phyloP scores from a whole-genome alignment of 2,113 vertebrate species.

The Rhinoderma darwinii region DNA sequence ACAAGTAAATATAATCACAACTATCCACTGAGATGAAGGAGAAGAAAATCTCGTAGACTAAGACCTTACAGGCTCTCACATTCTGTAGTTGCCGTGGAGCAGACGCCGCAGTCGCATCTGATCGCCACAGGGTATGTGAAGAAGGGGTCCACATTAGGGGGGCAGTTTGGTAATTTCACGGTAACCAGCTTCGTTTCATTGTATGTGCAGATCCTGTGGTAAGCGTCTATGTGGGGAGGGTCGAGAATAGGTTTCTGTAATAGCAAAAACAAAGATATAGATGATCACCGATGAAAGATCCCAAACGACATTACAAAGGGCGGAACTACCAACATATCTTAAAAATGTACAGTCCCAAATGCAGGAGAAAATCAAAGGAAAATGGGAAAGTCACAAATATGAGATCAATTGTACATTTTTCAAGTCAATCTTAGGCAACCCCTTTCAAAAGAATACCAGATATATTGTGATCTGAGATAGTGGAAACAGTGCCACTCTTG shows the following conservation, averaged over 20 bases:
- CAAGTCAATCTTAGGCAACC: too few relatives aligned
- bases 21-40: not conserved
- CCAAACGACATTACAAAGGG: too few relatives aligned
- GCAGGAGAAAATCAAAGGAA: too few relatives aligned
- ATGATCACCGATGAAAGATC: not conserved
- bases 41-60: not conserved
- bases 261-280: not conserved
- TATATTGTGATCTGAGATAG: too few relatives aligned
- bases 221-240: slow-evolving; percentile 84
- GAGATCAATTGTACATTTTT: too few relatives aligned
- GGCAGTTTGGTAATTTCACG: slow-evolving; percentile 83
- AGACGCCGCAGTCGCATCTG: slow-evolving; percentile 85
- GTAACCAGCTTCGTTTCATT: slow-evolving; percentile 82
- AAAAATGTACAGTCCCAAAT: too few relatives aligned
- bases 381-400: too few relatives aligned
- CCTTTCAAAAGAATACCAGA: too few relatives aligned
- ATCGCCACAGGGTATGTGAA: slow-evolving; percentile 89
- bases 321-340: too few relatives aligned
- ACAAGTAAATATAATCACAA: too few relatives aligned
- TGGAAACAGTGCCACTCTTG: too few relatives aligned
- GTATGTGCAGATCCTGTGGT: slow-evolving; percentile 91
- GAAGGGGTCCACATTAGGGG: slow-evolving; percentile 74
- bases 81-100: slow-evolving; percentile 84
- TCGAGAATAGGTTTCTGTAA: slow-evolving; percentile 85
- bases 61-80: slow-evolving; percentile 79